A percentile compares a stretch with the other conserved stretches of the same genome.
These are phyloP conservation scores for Chloroclysta siterata DNA, from an alignment of 2,888 invertebrate genomes.

Conservation along the genomic window DNA sequence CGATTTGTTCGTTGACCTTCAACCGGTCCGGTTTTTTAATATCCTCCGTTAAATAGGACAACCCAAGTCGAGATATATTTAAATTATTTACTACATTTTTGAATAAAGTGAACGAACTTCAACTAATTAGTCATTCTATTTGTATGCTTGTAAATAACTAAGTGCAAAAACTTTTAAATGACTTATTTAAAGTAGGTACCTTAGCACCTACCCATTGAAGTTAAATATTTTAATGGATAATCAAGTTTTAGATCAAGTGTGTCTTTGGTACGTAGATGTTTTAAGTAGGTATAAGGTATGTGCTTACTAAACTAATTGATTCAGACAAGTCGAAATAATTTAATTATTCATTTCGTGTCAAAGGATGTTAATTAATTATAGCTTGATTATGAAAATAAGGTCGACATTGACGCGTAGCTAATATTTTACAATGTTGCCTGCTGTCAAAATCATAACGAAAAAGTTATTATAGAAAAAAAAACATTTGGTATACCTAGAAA, in stretches of 20 bases:
- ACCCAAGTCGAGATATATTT: not conserved
- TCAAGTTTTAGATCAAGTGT: not conserved
- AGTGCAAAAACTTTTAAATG: not conserved
- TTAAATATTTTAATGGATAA: not conserved
- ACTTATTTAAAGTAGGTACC: not conserved
- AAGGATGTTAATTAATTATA: not conserved
- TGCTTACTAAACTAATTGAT: conserved; percentile 7
- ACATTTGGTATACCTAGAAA: no score
- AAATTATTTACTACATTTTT: not conserved
- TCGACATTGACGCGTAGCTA: not conserved
- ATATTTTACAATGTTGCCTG: not conserved
- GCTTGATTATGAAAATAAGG: not conserved
- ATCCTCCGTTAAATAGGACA: not conserved
- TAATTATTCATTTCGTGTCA: not conserved
- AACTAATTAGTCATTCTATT: not conserved
- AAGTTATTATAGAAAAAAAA: no score
- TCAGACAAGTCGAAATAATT: conserved; percentile 7
- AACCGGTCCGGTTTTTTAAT: not conserved
- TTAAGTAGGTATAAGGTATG: not conserved
- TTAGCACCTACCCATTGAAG: not conserved
- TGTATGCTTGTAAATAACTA: not conserved
- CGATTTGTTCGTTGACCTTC: not conserved
- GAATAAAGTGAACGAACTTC: conserved; percentile 1
- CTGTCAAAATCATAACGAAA: no score
- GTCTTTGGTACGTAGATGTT: not conserved